Conservation (phyloP, 2,797 vertebrate genomes). For the Onychomys torridus region DNA sequence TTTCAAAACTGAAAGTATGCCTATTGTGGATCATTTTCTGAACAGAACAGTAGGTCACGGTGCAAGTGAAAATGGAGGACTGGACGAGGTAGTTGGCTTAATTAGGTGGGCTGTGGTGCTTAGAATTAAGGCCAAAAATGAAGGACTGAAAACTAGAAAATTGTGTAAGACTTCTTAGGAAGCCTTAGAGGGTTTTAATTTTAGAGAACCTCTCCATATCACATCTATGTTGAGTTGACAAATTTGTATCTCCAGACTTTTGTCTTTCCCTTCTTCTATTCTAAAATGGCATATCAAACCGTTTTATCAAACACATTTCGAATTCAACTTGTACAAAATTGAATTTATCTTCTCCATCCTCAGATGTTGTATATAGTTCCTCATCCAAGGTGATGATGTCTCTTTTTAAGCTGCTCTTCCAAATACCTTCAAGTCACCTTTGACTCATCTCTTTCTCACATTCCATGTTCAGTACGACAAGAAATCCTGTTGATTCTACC, state of each 20-base stretch:
- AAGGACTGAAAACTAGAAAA: neutral
- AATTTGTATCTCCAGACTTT: neutral
- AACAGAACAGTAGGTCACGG: neutral
- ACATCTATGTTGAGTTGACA: neutral
- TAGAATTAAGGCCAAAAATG: conserved; percentile 19
- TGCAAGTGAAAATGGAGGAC: neutral
- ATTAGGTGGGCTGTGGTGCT: neutral
- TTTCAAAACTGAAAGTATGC: neutral
- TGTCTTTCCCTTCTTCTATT: neutral
- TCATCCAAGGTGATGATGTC: neutral
- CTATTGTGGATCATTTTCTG: neutral
- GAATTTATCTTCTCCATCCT: neutral
- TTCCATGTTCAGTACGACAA: neutral
- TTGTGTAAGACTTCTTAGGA: conserved; percentile 4
- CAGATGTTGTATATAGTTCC: neutral
- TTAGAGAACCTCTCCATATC: neutral
- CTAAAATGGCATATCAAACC: neutral
- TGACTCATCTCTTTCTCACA: neutral
- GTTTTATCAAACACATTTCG: conserved; percentile 1
- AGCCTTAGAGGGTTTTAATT: neutral
- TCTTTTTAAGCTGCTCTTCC: neutral
- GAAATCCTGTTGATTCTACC: neutral
- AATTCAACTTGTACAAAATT: neutral
- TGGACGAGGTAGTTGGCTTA: neutral
- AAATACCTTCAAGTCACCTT: neutral